Evolutionary conservation across 2,113 vertebrate species (phyloP), one percentile per base, ranked within the genome.

Genomic region (Aspidoscelis tigris): DNA sequence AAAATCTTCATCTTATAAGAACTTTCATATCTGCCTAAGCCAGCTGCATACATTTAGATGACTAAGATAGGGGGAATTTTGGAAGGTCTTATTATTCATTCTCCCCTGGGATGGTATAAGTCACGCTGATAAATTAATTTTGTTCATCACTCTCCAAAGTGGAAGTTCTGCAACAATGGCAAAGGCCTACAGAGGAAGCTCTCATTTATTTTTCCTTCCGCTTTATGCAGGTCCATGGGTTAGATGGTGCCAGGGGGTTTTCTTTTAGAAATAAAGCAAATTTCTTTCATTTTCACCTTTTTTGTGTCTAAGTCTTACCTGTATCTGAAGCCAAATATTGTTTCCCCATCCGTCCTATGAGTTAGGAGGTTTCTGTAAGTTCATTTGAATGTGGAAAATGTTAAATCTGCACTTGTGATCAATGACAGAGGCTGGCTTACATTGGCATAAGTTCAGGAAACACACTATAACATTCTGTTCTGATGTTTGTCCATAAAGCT

Each of bases 1-100:
- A 89, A 69, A 89, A 41, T 76, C 76, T 89, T 92, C 87, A 77
- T 87, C 84, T 39, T 1, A 76, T 69, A 68, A 73, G 89, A 92
- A 89, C 91, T 93, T 92, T 88, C 86, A 91, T 78, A 70, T 88
- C 80, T 91, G 75, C 41, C 61, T 0, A 0, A 83, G 82, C 86
- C 92, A 93, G 88, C 87, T 93, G 87, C 87, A 78, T 73, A 89
- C 89, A 87, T 85, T 78, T 64, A 76, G 87, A 70, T 91, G 89
- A 95, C 88, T 93, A 94, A 94, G 85, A 89, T 33, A 89, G 78
- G 24, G 84, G 94, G 90, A 94, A 93, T 95, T 92, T 88, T 91
- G 88, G 80, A 84, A 95, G 78, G 86, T 43, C 69, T 89, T 93
- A 94, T 26, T 88, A 81, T 90, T 89, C 65, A 83, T 64, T 77